Base-by-base conservation (phyloP, 2,113 vertebrate genomes). In the Eclectus roratus region DNA sequence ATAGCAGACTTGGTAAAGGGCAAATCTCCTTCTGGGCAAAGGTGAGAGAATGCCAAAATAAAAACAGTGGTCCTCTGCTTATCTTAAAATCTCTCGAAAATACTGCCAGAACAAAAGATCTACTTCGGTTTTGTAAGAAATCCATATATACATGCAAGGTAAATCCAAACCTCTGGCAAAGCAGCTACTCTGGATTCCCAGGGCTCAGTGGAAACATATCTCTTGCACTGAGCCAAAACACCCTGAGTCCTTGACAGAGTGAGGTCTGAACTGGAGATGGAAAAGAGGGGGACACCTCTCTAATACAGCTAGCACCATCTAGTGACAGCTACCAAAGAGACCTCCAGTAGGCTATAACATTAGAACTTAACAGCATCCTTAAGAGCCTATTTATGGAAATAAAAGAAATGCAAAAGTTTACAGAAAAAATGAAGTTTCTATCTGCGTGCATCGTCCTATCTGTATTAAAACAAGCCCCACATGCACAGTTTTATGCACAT, bases 271-370 rank as follows among this genome's bases (percentile, higher is more conserved):
- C 1, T 0, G 0, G 33, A 77, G 60, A 63, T 13, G 37, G 23
- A 56, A 39, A 80, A 85, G 74, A 80, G 13, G 65, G 79, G 76
- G 58, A 50, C 53, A 82, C 19, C 89, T 92, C 92, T 94, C 77
- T 94, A 84, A 95, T 86, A 82, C 94, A 86, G 68, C 66, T 95
- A 96, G 94, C 95, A 77, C 97, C 97, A 97, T 92, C 97, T 97
- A 94, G 95, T 97, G 97, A 96, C 95, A 93, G 88, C 63, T 95
- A 44, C 72, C 72, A 79, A 84, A 74, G 92, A 60, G 94, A 88
- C 88, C 85, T 96, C 96, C 90, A 81, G 56, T 4, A 53, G 80
- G 10, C 19, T 25, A 3, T 23, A 66, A 43, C 11, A 24, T 43
- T 28, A 85, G 53, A 33, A 58, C 19, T 13, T 18, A 8, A 7